Evolutionary conservation across 2,888 invertebrate species (phyloP), one percentile per base, ranked within the genome.

Genomic region (Marasmarcha lunaedactyla): DNA sequence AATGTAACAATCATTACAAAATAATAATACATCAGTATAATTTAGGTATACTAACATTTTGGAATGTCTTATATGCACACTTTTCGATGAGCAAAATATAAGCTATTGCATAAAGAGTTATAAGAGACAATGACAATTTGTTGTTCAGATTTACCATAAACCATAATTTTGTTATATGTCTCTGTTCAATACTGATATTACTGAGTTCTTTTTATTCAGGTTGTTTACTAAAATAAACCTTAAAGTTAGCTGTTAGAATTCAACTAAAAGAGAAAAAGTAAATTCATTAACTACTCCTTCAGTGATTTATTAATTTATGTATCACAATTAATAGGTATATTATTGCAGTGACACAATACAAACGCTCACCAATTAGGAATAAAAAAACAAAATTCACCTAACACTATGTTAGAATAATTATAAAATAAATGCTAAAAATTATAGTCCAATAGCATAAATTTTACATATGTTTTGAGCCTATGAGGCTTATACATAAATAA

Each of bases 281-380:
- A 45, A 38, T 40, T 45, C 46, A 50, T 50, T 44, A 45, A 49
- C 52, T 46, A 39, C 46, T 51, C 50, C 52, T 53, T 50, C 46
- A 46, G 49, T 40, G 47, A 55, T 49, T n/a, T n/a, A n/a, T n/a
- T 54, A 51, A 51, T 55, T 48, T 47, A 50, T 47, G 46, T 48
- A 50, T 50, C 47, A 48, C 48, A 49, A 45, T 43, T 47, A 27
- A 40, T 48, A 44, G 44, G 30, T 30, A n/a, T 11, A 30, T n/a
- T 30, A 30, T 20, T n/a, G 30, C 30, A 30, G 30, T n/a, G 11
- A 30, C n/a, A 30, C 30, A 30, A 11, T 30, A 30, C 30, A n/a
- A 30, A 30, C 26, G 27, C 27, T 30, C 27, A 30, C 27, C 33
- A 30, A 30, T 30, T n/a, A 11, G 30, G 3, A 7, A 11, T 30